Conservation (phyloP, 2,113 vertebrate genomes). For the Ctenomys sociabilis region DNA sequence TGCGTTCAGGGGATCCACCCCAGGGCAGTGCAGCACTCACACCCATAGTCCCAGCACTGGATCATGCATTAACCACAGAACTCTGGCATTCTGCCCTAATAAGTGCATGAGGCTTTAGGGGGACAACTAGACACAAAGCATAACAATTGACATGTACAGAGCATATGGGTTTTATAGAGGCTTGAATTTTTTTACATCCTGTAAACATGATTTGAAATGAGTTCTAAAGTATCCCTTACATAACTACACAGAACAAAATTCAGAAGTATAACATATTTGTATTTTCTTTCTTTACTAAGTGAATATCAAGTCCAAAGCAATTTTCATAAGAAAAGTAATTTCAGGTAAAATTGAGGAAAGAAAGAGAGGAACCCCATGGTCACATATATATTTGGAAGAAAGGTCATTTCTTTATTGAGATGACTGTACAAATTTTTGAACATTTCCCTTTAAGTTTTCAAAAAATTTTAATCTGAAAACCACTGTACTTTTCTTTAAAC, state of each 20-base stretch:
- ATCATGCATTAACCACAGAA: no score
- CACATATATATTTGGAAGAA: not conserved
- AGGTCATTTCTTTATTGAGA: not conserved
- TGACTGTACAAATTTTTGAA: slow-evolving; percentile 25
- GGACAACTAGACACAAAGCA: no score
- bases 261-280: not conserved
- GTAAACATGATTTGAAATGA: not conserved
- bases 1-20: no score
- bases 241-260: not conserved
- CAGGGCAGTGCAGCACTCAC: no score
- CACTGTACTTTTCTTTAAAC: slow-evolving; percentile 39
- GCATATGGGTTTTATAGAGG: not conserved
- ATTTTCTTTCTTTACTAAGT: not conserved
- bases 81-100: no score
- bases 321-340: slow-evolving; percentile 28
- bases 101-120: no score
- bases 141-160: not conserved
- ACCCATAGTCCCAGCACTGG: no score
- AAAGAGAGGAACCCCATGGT: not conserved
- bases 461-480: not conserved
- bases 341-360: not conserved
- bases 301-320: slow-evolving; percentile 16
- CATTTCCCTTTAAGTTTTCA: slow-evolving; percentile 27
- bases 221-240: not conserved
- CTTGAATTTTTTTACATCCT: not conserved